A percentile compares a stretch with the other conserved stretches of the same genome.
These are phyloP conservation scores for Lacanobia wlatinum DNA, from an alignment of 2,888 invertebrate species.

Conservation along the genomic window DNA sequence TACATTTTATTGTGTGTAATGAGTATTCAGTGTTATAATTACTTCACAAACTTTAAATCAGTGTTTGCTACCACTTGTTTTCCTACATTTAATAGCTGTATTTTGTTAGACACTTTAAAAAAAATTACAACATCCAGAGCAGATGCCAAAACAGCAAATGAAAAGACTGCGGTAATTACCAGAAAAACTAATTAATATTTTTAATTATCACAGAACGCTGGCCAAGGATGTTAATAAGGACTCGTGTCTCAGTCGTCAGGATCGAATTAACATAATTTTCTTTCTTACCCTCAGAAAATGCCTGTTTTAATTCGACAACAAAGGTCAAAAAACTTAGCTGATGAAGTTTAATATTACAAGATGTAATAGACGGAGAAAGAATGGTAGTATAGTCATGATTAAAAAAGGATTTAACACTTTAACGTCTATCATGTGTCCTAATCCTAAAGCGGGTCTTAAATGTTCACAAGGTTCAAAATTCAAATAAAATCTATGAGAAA, in stretches of 20 bases:
- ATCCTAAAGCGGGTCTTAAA: too few relatives aligned
- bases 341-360: neutral
- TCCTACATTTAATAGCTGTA: too few relatives aligned
- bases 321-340: neutral
- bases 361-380: neutral
- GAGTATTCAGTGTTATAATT: too few relatives aligned
- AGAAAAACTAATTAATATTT: constrained; percentile 47
- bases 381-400: too few relatives aligned
- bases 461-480: too few relatives aligned
- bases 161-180: constrained; percentile 8
- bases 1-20: too few relatives aligned
- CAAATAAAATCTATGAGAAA: too few relatives aligned
- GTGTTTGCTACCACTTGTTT: too few relatives aligned
- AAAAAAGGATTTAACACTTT: too few relatives aligned
- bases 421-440: too few relatives aligned
- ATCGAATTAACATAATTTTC: constrained; percentile 45
- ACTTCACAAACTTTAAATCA: too few relatives aligned
- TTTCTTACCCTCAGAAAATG: neutral
- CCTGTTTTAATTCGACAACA: neutral
- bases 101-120: too few relatives aligned
- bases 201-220: constrained; percentile 39
- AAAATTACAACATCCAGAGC: neutral
- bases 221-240: constrained; percentile 23
- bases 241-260: constrained; percentile 14
- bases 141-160: constrained; percentile 24